phyloP scores from a whole-genome alignment of 2,797 vertebrate species.

The Pangasius djambal region DNA sequence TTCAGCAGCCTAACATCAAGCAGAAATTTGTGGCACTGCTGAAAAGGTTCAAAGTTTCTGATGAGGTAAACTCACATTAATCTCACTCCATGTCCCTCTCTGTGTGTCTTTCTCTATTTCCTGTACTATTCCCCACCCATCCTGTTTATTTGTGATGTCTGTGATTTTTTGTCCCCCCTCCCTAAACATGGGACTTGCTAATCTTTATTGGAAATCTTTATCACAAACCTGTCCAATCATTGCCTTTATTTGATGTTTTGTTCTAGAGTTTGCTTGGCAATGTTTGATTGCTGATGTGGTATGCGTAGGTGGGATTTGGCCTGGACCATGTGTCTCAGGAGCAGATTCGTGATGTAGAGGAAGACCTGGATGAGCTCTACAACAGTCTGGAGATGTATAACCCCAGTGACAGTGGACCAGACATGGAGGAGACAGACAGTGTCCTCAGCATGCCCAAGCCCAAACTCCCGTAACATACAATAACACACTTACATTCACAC shows the following conservation, averaged over 20 bases:
- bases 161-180: background rate
- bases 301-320: conserved; percentile 85
- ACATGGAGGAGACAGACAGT: conserved; percentile 96
- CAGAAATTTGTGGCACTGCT: conserved; percentile 88
- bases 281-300: conserved; percentile 14
- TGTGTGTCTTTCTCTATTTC: background rate
- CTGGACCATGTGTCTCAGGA: conserved; percentile 88
- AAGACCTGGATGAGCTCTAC: conserved; percentile 94
- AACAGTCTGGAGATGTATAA: conserved; percentile 98
- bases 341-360: conserved; percentile 95
- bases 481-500: conserved; percentile 2
- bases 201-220: background rate
- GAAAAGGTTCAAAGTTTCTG: conserved; percentile 86
- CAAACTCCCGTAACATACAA: conserved; percentile 66
- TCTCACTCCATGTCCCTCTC: background rate
- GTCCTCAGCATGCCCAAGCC: conserved; percentile 96
- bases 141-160: background rate
- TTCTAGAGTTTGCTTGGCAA: background rate
- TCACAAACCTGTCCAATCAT: background rate
- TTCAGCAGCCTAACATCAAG: conserved; percentile 85
- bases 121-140: background rate
- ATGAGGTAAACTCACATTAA: conserved; percentile 75
- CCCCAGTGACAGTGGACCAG: conserved; percentile 94
- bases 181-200: background rate
- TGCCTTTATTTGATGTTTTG: background rate